Conservation (phyloP, 1,140 invertebrate genomes). For the Anagrus nilaparvatae region DNA sequence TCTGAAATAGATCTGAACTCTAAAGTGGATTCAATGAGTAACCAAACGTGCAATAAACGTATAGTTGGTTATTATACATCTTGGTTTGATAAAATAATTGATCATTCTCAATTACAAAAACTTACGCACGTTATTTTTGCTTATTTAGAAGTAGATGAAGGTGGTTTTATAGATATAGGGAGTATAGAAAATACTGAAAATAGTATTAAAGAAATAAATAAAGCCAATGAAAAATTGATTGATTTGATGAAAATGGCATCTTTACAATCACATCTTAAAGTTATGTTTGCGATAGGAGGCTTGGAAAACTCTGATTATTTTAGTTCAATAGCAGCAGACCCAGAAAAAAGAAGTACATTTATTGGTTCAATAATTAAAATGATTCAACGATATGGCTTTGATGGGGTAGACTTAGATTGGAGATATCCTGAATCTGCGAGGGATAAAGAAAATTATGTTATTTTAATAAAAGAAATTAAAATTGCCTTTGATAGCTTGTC, state of each 20-base stretch:
- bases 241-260: conserved; percentile 36
- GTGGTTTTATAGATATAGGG: conserved; percentile 27
- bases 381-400: conserved; percentile 53
- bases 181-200: background rate
- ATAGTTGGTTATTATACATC: too few species aligned
- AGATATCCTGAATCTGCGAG: conserved; percentile 56
- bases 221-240: conserved; percentile 41
- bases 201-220: conserved; percentile 46
- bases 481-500: conserved; percentile 32
- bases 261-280: conserved; percentile 50
- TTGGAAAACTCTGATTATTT: conserved; percentile 58
- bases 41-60: too few species aligned
- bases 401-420: conserved; percentile 75
- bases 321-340: conserved; percentile 45
- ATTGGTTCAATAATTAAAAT: conserved; percentile 49
- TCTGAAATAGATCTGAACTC: too few species aligned
- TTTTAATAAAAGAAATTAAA: conserved; percentile 42
- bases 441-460: conserved; percentile 41
- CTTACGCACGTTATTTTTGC: conserved; percentile 59
- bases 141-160: conserved; percentile 47
- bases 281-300: conserved; percentile 61
- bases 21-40: too few species aligned
- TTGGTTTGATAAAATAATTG: too few species aligned
- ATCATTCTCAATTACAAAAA: too few species aligned
- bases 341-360: conserved; percentile 44